Evolutionary conservation across 2,888 invertebrate species (phyloP).

Genomic region (Apodemia mormo): DNA sequence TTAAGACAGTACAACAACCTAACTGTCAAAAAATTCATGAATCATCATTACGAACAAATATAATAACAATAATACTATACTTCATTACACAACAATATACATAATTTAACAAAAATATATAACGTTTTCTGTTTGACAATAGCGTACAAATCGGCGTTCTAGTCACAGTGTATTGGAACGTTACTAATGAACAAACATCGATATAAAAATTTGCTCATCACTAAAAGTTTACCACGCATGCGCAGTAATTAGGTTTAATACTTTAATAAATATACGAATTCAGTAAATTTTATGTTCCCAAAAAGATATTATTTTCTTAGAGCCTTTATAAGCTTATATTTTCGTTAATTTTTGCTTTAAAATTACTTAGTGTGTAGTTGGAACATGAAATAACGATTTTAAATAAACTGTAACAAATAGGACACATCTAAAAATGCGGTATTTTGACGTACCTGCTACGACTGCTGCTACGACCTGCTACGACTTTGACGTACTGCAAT

Average conservation of each 20-base stretch:
- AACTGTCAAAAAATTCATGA: too few species aligned
- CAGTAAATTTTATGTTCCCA: slow-evolving; percentile 58
- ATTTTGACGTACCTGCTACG: slow-evolving; percentile 8
- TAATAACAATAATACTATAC: too few species aligned
- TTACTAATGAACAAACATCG: slow-evolving; percentile 28
- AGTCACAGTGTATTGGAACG: background rate
- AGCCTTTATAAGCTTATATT: too few species aligned
- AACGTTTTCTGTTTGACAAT: too few species aligned
- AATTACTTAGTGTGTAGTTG: too few species aligned
- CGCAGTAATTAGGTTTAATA: slow-evolving; percentile 48
- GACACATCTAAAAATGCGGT: background rate
- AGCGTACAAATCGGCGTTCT: too few species aligned
- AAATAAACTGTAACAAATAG: background rate
- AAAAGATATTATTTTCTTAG: background rate
- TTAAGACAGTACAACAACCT: too few species aligned
- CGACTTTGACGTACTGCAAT: slow-evolving; percentile 8
- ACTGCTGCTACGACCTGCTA: too few species aligned
- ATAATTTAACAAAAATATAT: too few species aligned
- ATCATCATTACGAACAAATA: too few species aligned
- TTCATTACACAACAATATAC: too few species aligned
- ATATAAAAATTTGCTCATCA: slow-evolving; percentile 40
- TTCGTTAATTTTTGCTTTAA: background rate
- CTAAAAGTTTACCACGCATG: slow-evolving; percentile 58
- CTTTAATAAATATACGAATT: slow-evolving; percentile 42
- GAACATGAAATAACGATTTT: background rate